Base-by-base conservation (phyloP, 2,113 vertebrate genomes). In the Acrocephalus arundinaceus region DNA sequence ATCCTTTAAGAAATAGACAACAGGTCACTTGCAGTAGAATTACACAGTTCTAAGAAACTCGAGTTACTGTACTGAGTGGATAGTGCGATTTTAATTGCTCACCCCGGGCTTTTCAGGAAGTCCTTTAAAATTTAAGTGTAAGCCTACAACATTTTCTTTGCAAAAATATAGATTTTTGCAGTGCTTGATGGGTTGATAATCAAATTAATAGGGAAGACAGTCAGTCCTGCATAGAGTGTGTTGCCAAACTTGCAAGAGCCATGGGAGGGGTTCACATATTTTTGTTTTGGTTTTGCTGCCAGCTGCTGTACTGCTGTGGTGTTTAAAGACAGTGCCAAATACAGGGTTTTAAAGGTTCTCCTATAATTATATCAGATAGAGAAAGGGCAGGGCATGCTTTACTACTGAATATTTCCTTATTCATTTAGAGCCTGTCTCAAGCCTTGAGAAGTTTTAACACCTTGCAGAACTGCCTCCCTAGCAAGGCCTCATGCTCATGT, bases 231-330 rank as follows among this genome's bases (percentile, higher is more conserved):
- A 15, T 19, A 12, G 8, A 43, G 37, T 7, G 9, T 20, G 45
- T 39, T 92, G 77, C 80, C 75, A 94, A 83, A 84, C 49, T 68
- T 92, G 67, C 52, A 63, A 87, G 78, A 96, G 81, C 89, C 94
- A 62, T 94, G 96, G 96, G 91, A 96, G 93, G 85, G 68, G 95
- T 82, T 96, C 78, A 57, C 87, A 87, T 96, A 76, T 70, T 92
- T 94, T 73, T 94, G 84, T 76, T 95, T 85, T 79, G 70, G 27
- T 85, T 91, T 89, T 85, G 79, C 90, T 94, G 89, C 94, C 87
- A 89, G 86, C 78, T 91, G 83, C 95, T 6, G 11, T 95, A 41
- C 49, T 84, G 77, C 80, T 82, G 23, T n/a, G 27, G 58, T 87
- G 93, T 89, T 95, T 93, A 95, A 87, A 90, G 84, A 59, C 74